Percentiles rank a stretch among this genome's conserved stretches.
These are phyloP conservation scores for Macroteleia sp. DNA, from an alignment of 2,888 invertebrate genomes.

Conservation along the genomic window DNA sequence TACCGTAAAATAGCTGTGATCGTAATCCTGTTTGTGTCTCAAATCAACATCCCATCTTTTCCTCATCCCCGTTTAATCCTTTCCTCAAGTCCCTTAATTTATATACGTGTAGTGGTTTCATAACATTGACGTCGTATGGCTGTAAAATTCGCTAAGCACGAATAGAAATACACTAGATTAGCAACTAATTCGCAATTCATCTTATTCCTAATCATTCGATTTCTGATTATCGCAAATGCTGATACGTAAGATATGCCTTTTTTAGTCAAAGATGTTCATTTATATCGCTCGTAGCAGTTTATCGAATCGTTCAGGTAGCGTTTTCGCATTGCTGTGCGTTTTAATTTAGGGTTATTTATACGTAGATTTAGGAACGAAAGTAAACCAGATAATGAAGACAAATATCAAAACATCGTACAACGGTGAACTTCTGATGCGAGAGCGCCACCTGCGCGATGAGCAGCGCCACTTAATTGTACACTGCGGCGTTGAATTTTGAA, in stretches of 20 bases:
- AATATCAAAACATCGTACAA: constrained; percentile 15
- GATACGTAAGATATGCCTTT: constrained; percentile 59
- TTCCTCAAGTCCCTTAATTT: constrained; percentile 29
- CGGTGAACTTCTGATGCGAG: neutral
- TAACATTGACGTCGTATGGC: constrained; percentile 36
- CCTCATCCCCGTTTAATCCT: neutral
- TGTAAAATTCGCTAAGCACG: constrained; percentile 44
- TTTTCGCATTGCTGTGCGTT: neutral
- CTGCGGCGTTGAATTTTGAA: neutral
- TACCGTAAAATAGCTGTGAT: constrained; percentile 82
- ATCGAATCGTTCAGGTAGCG: constrained; percentile 4
- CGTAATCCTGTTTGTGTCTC: constrained; percentile 70
- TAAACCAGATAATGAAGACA: neutral
- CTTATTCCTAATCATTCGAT: constrained; percentile 16
- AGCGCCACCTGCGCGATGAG: constrained; percentile 12
- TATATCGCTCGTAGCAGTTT: constrained; percentile 3
- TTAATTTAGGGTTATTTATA: constrained; percentile 20
- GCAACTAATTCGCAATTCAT: constrained; percentile 26
- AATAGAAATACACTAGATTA: constrained; percentile 27
- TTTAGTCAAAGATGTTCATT: constrained; percentile 36
- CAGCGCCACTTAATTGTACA: constrained; percentile 1
- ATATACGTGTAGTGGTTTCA: constrained; percentile 30
- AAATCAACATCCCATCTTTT: constrained; percentile 6
- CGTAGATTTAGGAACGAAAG: constrained; percentile 22
- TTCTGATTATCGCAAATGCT: constrained; percentile 36